These are phyloP conservation scores for Nomada goodeniana DNA, from an alignment of 2,888 invertebrate species.

Conservation along the genomic window DNA sequence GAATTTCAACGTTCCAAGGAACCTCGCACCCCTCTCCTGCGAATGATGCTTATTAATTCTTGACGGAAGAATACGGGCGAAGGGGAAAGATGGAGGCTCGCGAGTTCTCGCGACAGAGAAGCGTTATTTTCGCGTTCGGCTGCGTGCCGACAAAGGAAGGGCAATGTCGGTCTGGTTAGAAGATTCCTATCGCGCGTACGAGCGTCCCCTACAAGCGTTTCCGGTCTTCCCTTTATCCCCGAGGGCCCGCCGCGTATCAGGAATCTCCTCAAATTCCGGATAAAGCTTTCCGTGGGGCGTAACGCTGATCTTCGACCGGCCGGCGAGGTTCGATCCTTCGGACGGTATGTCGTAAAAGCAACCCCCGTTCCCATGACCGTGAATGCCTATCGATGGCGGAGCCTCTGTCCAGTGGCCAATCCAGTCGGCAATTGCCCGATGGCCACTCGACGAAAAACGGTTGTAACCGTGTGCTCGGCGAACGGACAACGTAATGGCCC, in stretches of 20 bases:
- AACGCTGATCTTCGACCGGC: conserved; percentile 29
- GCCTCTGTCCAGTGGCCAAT: conserved; percentile 12
- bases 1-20: no score
- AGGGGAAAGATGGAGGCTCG: no score
- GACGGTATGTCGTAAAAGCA: conserved; percentile 36
- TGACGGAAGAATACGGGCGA: no score
- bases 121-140: neutral
- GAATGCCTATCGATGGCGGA: conserved; percentile 39
- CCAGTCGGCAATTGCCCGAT: conserved; percentile 3
- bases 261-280: conserved; percentile 36
- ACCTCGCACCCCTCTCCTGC: no score
- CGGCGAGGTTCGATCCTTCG: conserved; percentile 36
- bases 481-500: neutral
- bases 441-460: neutral
- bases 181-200: conserved; percentile 30
- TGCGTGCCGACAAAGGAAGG: conserved; percentile 9
- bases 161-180: conserved; percentile 31
- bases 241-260: conserved; percentile 24
- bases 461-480: neutral
- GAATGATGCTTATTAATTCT: no score
- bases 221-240: conserved; percentile 28
- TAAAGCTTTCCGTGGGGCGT: conserved; percentile 30
- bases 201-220: conserved; percentile 22
- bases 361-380: conserved; percentile 16
- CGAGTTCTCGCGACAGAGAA: no score